Conservation (phyloP, 2,888 invertebrate species). For the Invenusta paracnida region DNA sequence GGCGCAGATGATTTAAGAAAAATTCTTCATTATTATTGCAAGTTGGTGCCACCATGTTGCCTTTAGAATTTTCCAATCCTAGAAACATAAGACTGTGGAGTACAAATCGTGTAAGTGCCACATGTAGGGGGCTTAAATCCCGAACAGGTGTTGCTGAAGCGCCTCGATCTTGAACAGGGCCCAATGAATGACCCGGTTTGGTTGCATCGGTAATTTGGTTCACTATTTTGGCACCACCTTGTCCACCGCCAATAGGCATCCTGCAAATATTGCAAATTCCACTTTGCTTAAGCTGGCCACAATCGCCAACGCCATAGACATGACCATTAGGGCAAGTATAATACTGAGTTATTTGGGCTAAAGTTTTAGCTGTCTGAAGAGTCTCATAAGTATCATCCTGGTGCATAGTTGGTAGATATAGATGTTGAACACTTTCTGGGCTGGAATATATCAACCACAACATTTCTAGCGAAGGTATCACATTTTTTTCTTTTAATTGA, state of each 20-base stretch:
- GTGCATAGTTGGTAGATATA: not conserved
- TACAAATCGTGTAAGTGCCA: not conserved
- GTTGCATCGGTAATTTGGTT: not conserved
- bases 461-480: not conserved
- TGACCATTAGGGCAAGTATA: not conserved
- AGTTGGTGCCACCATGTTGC: not conserved
- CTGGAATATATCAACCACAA: not conserved
- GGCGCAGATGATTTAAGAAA: not conserved
- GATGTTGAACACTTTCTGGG: no score
- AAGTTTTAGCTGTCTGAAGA: not conserved
- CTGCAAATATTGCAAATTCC: not conserved
- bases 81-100: not conserved
- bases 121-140: not conserved
- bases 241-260: not conserved
- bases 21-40: not conserved
- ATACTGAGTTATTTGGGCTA: not conserved
- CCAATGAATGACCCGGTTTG: not conserved
- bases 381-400: not conserved
- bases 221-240: not conserved
- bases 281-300: not conserved
- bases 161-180: not conserved
- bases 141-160: not conserved
- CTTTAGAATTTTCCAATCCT: not conserved
- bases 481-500: not conserved
- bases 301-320: not conserved